Evolutionary conservation across 1,140 invertebrate species (phyloP).

Genomic region (Neodiprion virginianus): DNA sequence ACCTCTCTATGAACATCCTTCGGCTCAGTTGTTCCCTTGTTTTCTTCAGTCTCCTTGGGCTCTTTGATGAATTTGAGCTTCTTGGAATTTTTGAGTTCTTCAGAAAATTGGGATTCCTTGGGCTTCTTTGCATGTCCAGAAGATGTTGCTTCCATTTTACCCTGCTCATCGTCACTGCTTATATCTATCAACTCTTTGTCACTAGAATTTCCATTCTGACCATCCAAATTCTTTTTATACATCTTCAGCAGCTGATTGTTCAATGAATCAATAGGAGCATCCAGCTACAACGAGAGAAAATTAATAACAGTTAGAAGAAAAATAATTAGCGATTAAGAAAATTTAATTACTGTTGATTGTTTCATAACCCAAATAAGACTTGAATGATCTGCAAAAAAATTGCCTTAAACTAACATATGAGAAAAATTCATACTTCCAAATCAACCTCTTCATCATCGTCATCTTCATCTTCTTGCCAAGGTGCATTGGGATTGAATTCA

Average conservation of each 20-base stretch:
- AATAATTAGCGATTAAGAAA: neutral
- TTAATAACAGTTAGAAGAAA: slow-evolving; percentile 22
- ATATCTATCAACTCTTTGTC: slow-evolving; percentile 62
- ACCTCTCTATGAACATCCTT: slow-evolving; percentile 15
- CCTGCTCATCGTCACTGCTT: slow-evolving; percentile 59
- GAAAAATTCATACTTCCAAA: slow-evolving; percentile 63
- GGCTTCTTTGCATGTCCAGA: slow-evolving; percentile 5
- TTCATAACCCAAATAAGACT: neutral
- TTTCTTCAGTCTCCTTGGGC: slow-evolving; percentile 15
- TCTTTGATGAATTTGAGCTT: slow-evolving; percentile 6
- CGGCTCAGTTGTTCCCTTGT: slow-evolving; percentile 22
- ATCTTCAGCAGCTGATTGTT: slow-evolving; percentile 43
- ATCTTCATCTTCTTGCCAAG: slow-evolving; percentile 50
- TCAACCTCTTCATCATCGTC: slow-evolving; percentile 65
- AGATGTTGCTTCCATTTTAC: slow-evolving; percentile 31
- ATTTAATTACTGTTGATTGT: too few relatives aligned
- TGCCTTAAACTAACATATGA: slow-evolving; percentile 47
- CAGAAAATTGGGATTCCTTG: slow-evolving; percentile 23
- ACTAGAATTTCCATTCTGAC: slow-evolving; percentile 56
- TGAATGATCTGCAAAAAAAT: slow-evolving; percentile 48
- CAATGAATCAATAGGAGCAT: slow-evolving; percentile 40
- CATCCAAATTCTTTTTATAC: slow-evolving; percentile 47
- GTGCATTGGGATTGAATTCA: slow-evolving; percentile 30
- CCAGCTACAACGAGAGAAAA: slow-evolving; percentile 37
- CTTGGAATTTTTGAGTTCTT: slow-evolving; percentile 14